Evolutionary conservation across 2,888 invertebrate genomes (phyloP).

Genomic region (Drosophila formosana): DNA sequence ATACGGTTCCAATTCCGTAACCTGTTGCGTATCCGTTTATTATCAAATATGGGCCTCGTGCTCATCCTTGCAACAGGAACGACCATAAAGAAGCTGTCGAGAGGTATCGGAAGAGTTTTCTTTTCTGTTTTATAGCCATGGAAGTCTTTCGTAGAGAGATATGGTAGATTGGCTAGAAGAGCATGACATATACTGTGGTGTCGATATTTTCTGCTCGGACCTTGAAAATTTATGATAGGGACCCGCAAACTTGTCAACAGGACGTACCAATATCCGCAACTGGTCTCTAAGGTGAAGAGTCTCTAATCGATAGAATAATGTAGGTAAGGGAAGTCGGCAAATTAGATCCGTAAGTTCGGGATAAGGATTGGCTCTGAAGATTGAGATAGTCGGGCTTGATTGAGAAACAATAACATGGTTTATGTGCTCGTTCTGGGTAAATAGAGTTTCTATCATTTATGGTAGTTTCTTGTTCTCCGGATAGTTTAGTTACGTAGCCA

Average conservation of each 20-base stretch:
- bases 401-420: constrained; percentile 81
- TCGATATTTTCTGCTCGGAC: constrained; percentile 65
- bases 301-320: constrained; percentile 87
- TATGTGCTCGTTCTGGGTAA: constrained; percentile 63
- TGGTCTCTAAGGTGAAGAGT: constrained; percentile 56
- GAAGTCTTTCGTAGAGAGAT: constrained; percentile 5
- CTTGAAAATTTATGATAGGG: constrained; percentile 53
- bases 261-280: constrained; percentile 87
- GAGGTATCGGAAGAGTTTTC: constrained; percentile 84
- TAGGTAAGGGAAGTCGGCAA: constrained; percentile 90
- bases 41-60: constrained; percentile 84
- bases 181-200: constrained; percentile 23
- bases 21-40: constrained; percentile 66
- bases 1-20: constrained; percentile 87
- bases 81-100: constrained; percentile 87
- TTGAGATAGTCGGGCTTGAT: constrained; percentile 56
- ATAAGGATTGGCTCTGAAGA: constrained; percentile 86
- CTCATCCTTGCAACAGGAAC: constrained; percentile 85
- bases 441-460: constrained; percentile 53
- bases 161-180: constrained; percentile 4
- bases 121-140: constrained; percentile 67
- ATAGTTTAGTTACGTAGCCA: constrained; percentile 59
- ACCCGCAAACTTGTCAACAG: constrained; percentile 52
- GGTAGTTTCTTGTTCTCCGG: constrained; percentile 48
- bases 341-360: constrained; percentile 87